Percentiles rank a stretch among this genome's conserved stretches.
phyloP scores from a whole-genome alignment of 2,888 invertebrate species.

The Malacosoma neustria region DNA sequence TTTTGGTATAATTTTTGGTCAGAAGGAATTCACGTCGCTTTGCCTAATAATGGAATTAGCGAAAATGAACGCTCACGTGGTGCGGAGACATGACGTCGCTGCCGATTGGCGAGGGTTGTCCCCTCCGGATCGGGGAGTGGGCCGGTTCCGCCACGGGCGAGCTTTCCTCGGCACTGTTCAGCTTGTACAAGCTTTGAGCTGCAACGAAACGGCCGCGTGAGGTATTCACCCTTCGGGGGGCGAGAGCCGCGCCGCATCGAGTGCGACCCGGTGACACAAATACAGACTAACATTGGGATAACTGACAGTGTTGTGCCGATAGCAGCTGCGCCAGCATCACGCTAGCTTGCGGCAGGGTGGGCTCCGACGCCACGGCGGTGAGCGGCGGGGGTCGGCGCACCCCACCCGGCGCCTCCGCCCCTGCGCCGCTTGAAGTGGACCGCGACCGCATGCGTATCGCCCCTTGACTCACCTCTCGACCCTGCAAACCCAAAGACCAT shows the following conservation, averaged over 20 bases:
- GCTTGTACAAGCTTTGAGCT: conserved; percentile 69
- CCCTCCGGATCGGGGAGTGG: conserved; percentile 54
- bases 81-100: conserved; percentile 68
- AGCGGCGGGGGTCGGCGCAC: conserved; percentile 73
- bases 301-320: conserved; percentile 78
- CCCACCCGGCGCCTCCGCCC: conserved; percentile 59
- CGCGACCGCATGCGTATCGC: conserved; percentile 52
- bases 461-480: conserved; percentile 39
- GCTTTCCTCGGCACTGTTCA: conserved; percentile 58
- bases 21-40: neutral
- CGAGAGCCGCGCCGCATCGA: neutral
- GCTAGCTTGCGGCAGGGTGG: conserved; percentile 81
- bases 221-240: neutral
- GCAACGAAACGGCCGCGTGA: conserved; percentile 22
- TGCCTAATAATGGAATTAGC: neutral
- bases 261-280: neutral
- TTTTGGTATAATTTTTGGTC: too few species aligned
- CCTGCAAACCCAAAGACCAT: too few species aligned
- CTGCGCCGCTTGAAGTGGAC: conserved; percentile 37
- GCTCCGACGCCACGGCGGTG: conserved; percentile 84
- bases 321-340: conserved; percentile 89
- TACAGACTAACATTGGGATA: conserved; percentile 14
- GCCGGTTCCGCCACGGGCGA: conserved; percentile 36
- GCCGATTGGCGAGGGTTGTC: conserved; percentile 59
- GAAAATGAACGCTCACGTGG: conserved; percentile 29